Conservation (phyloP, 1,140 invertebrate genomes). For the Neelides sp. region DNA sequence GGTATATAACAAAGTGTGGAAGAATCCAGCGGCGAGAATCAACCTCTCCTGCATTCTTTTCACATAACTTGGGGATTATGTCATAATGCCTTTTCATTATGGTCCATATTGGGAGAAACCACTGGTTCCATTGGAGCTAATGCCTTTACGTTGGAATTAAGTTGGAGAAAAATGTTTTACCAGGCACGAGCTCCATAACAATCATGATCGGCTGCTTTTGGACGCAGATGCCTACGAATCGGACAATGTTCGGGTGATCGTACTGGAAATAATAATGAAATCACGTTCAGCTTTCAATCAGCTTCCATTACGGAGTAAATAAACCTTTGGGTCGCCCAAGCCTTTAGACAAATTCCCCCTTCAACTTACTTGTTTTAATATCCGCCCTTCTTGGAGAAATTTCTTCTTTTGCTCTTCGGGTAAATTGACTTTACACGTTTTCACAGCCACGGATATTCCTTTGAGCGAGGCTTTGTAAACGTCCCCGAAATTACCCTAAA, state of each 20-base stretch:
- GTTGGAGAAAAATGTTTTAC: conserved; percentile 38
- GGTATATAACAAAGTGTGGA: not conserved
- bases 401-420: conserved; percentile 93
- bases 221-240: conserved; percentile 93
- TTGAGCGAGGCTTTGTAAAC: conserved; percentile 83
- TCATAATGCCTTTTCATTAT: too few species aligned
- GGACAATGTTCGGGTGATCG: conserved; percentile 90
- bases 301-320: too few species aligned
- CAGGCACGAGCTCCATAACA: conserved; percentile 92
- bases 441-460: conserved; percentile 79
- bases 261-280: too few species aligned
- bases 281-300: too few species aligned
- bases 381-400: conserved; percentile 88
- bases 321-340: too few species aligned
- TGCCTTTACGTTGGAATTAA: too few species aligned
- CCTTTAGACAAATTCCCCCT: too few species aligned
- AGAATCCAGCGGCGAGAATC: too few species aligned
- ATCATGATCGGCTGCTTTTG: conserved; percentile 98
- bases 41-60: too few species aligned
- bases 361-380: conserved; percentile 88
- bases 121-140: too few species aligned
- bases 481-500: conserved; percentile 91
- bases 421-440: conserved; percentile 83
- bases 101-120: too few species aligned
- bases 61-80: too few species aligned